Evolutionary conservation across 1,140 invertebrate genomes (phyloP).

Genomic region (Lanistes nyassanus): DNA sequence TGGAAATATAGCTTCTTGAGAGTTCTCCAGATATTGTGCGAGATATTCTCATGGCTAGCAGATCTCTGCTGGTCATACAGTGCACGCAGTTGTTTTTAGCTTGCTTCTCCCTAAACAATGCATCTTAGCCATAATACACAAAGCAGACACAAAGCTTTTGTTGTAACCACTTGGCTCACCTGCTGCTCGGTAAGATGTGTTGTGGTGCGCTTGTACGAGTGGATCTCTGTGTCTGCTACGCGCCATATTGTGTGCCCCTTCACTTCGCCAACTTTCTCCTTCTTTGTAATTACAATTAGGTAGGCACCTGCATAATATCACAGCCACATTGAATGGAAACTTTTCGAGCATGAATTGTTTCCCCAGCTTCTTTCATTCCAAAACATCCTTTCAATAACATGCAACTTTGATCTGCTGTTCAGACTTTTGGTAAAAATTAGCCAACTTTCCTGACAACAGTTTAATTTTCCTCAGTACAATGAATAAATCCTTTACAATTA

Average conservation of each 20-base stretch:
- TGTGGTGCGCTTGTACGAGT: slow-evolving; percentile 85
- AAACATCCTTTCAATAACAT: too few species aligned
- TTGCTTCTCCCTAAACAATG: too few species aligned
- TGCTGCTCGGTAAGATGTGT: slow-evolving; percentile 87
- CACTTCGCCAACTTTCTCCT: slow-evolving; percentile 85
- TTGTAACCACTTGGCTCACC: slow-evolving; percentile 68
- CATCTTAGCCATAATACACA: too few species aligned
- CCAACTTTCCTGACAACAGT: too few species aligned
- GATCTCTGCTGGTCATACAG: too few species aligned
- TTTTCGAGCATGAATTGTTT: neutral
- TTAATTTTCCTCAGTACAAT: too few species aligned
- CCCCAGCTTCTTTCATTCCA: too few species aligned
- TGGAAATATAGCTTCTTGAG: neutral
- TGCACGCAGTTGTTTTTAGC: too few species aligned
- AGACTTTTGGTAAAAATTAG: too few species aligned
- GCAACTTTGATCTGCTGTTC: too few species aligned
- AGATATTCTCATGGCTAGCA: too few species aligned
- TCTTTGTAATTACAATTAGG: slow-evolving; percentile 89
- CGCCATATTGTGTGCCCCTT: slow-evolving; percentile 88
- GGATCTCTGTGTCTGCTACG: slow-evolving; percentile 83
- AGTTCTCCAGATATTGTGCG: neutral
- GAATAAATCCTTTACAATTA: too few species aligned
- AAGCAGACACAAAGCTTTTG: neutral
- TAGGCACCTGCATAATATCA: slow-evolving; percentile 75
- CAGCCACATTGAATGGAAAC: neutral